These are phyloP conservation scores for Dendropsophus ebraccatus DNA, from an alignment of 2,113 vertebrate genomes.

Conservation along the genomic window DNA sequence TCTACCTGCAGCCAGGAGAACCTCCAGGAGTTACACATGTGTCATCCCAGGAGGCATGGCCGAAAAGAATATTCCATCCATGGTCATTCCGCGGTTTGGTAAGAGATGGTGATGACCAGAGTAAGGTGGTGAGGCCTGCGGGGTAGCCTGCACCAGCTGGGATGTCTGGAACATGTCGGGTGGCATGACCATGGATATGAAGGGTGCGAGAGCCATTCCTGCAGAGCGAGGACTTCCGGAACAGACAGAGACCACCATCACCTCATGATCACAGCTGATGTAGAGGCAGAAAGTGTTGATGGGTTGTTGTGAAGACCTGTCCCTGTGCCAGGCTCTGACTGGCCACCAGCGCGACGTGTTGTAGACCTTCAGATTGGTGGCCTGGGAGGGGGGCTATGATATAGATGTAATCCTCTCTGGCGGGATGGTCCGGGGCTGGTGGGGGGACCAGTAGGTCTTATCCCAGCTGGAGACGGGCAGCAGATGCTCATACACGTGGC, in stretches of 20 bases:
- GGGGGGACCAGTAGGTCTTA: neutral
- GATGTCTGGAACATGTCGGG: neutral
- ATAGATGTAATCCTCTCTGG: neutral
- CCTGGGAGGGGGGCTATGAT: neutral
- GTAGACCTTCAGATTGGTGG: neutral
- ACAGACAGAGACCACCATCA: slow-evolving; percentile 16
- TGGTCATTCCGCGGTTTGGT: neutral
- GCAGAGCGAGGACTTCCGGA: neutral
- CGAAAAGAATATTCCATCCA: neutral
- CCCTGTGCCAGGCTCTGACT: neutral
- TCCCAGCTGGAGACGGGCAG: neutral
- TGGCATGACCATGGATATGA: slow-evolving; percentile 17
- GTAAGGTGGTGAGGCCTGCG: neutral
- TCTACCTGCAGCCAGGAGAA: neutral
- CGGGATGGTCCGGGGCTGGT: neutral
- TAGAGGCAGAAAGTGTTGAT: neutral
- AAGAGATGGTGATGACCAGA: neutral
- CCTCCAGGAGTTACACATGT: neutral
- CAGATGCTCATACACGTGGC: slow-evolving; percentile 28
- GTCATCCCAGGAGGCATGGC: neutral
- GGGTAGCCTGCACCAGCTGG: slow-evolving; percentile 5
- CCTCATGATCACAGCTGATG: neutral
- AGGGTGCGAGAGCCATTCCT: neutral
- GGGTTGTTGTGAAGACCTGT: neutral
- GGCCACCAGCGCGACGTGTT: neutral